A percentile compares a stretch with the other conserved stretches of the same genome.
These are phyloP conservation scores for Epinotia ramella DNA, from an alignment of 2,888 invertebrate species.

Conservation along the genomic window DNA sequence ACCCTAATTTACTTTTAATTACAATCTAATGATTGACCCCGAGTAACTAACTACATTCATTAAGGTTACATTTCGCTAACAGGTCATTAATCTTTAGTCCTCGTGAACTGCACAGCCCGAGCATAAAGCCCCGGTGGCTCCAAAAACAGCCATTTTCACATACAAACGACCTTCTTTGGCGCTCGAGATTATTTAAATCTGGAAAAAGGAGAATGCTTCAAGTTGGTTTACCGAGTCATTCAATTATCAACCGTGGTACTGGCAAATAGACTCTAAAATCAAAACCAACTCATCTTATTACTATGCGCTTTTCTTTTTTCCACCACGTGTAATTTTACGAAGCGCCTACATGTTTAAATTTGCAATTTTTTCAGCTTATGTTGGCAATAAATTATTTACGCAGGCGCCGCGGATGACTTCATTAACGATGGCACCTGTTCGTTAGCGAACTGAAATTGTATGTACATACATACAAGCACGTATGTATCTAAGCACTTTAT, in stretches of 20 bases:
- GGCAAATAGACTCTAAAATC: background rate
- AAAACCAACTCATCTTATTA: no score
- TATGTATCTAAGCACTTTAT: no score
- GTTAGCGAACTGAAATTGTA: constrained; percentile 12
- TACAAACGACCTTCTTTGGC: background rate
- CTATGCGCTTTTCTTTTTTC: background rate
- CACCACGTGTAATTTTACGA: constrained; percentile 32
- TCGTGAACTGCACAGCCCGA: background rate
- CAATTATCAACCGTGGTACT: background rate
- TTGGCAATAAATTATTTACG: constrained; percentile 42
- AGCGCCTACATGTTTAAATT: constrained; percentile 45
- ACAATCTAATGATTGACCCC: constrained; percentile 28
- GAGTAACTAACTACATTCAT: constrained; percentile 22
- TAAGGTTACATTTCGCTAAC: constrained; percentile 25
- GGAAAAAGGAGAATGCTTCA: background rate
- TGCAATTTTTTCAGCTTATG: constrained; percentile 42
- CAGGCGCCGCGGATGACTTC: constrained; percentile 42
- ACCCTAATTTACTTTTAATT: constrained; percentile 33
- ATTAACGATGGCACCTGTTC: constrained; percentile 40
- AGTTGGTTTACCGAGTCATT: background rate
- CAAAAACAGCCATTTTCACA: constrained; percentile 6
- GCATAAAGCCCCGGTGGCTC: constrained; percentile 17
- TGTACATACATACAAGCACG: no score
- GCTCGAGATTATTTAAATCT: background rate
- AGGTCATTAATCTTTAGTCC: constrained; percentile 33